A percentile compares a stretch with the other conserved stretches of the same genome.
Evolutionary conservation across 2,113 vertebrate species (phyloP).

Genomic region (Irena cyanogastra): DNA sequence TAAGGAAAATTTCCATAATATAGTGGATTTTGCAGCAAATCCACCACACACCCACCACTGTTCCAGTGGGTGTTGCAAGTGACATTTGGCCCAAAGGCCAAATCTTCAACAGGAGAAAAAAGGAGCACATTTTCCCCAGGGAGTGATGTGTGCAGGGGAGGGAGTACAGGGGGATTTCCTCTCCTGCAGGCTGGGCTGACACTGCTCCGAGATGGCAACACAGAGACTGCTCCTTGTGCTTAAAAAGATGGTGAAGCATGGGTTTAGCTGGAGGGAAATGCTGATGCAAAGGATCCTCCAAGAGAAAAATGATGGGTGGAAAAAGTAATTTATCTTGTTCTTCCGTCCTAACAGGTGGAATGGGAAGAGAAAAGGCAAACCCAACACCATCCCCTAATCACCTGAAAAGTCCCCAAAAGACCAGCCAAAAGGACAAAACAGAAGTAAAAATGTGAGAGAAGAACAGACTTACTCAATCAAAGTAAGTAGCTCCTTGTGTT

Average conservation of each 20-base stretch:
- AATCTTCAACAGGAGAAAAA: not conserved
- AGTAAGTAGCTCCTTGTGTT: not conserved
- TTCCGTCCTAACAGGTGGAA: not conserved
- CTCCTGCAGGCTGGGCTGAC: not conserved
- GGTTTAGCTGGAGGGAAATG: conserved; percentile 19
- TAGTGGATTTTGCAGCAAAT: not conserved
- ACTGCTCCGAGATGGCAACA: not conserved
- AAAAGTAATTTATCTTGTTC: conserved; percentile 36
- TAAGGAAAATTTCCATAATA: not conserved
- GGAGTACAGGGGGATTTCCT: not conserved
- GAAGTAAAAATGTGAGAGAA: not conserved
- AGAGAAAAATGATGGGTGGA: conserved; percentile 21
- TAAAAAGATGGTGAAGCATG: conserved; percentile 14
- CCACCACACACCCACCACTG: not conserved
- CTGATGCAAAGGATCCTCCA: not conserved
- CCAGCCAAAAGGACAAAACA: not conserved
- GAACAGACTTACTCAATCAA: not conserved
- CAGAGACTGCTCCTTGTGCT: not conserved
- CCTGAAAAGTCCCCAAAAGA: not conserved
- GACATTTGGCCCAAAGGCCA: conserved; percentile 21
- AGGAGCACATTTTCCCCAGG: not conserved
- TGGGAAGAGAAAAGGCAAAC: not conserved
- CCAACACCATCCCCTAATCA: accelerated
- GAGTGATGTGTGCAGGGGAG: not conserved
- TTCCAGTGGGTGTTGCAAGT: not conserved